Evolutionary conservation across 2,113 vertebrate species (phyloP).

Genomic region (Hiodon tergisus): DNA sequence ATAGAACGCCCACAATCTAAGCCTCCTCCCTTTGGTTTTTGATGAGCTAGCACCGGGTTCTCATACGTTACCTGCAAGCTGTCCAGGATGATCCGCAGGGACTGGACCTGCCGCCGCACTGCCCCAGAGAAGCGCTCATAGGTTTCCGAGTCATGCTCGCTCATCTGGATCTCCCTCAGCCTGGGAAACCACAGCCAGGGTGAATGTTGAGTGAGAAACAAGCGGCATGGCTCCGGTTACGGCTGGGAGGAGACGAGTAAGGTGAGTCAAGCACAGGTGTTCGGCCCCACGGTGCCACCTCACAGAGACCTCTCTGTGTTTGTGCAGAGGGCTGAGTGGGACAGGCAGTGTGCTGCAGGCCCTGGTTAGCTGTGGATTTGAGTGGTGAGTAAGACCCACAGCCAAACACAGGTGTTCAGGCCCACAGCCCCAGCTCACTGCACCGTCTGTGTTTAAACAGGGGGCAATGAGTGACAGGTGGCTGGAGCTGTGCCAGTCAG

Average conservation of each 20-base stretch:
- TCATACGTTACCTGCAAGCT: slow-evolving; percentile 78
- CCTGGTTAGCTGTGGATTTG: not conserved
- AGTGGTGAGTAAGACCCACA: not conserved
- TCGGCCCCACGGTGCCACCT: too few relatives aligned
- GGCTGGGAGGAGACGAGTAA: too few relatives aligned
- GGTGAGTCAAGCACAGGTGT: too few relatives aligned
- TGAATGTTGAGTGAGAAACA: too few relatives aligned
- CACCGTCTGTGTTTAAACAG: not conserved
- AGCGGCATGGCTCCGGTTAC: too few relatives aligned
- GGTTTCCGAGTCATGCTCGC: slow-evolving; percentile 80
- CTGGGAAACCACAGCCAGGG: slow-evolving; percentile 46
- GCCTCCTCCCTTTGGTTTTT: not conserved
- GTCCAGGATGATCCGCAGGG: slow-evolving; percentile 86
- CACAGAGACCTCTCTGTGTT: too few relatives aligned
- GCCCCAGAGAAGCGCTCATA: slow-evolving; percentile 85
- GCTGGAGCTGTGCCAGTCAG: slow-evolving; percentile 7
- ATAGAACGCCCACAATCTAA: not conserved
- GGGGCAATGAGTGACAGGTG: not conserved
- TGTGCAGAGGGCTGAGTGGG: too few relatives aligned
- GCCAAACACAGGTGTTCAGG: not conserved
- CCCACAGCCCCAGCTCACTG: not conserved
- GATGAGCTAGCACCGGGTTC: too few relatives aligned
- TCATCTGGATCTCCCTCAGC: slow-evolving; percentile 91
- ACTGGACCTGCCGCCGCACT: slow-evolving; percentile 82
- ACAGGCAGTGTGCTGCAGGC: too few relatives aligned